Evolutionary conservation across 2,888 invertebrate genomes (phyloP), one percentile per base, ranked within the genome.

Genomic region (Nipponacmea schrenckii): DNA sequence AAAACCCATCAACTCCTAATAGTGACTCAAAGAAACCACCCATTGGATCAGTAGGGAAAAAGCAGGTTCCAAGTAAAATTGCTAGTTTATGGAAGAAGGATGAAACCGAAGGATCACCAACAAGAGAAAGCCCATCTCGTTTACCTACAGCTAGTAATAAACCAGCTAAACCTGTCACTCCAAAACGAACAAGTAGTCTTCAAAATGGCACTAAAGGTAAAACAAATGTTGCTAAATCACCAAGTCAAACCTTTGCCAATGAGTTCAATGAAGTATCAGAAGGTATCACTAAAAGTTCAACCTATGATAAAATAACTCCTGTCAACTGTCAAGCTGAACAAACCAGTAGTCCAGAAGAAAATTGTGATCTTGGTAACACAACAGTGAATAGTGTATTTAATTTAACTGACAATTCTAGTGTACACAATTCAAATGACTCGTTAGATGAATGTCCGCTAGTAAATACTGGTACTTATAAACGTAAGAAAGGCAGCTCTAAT

Each of bases 11-110:
- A n/a, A 44, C 63, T 15, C 67, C 45, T 15, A 48, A 48, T 3
- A 45, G 48, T 20, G 63, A 31, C 68, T 66, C 44, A 8, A 69
- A 67, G 48, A 74, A 72, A 39, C 63, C 73, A 8, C 65, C 68
- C 31, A 24, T 72, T 15, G 79, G 76, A 31, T 65, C 72, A 48
- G 72, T 67, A 39, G 77, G 75, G 8, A 85, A 85, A 73, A 84
- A 83, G 69, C 84, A 80, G 69, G 83, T 81, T 27, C 76, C 93
- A 15, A 94, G 94, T 86, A 94, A 94, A 87, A 94, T 95, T 69
- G 94, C 94, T 0, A 93, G 92, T 82, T 88, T 95, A 20, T 95
- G 94, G 94, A 94, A 93, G 83, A 93, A 92, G 85, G 94, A 94
- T 17, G 79, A 79, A 56, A 10, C 75, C 72, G 74, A 74, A 12